Percentiles rank a stretch among this genome's conserved stretches.
Evolutionary conservation across 1,140 invertebrate genomes (phyloP).

Genomic region (Cydia amplana): DNA sequence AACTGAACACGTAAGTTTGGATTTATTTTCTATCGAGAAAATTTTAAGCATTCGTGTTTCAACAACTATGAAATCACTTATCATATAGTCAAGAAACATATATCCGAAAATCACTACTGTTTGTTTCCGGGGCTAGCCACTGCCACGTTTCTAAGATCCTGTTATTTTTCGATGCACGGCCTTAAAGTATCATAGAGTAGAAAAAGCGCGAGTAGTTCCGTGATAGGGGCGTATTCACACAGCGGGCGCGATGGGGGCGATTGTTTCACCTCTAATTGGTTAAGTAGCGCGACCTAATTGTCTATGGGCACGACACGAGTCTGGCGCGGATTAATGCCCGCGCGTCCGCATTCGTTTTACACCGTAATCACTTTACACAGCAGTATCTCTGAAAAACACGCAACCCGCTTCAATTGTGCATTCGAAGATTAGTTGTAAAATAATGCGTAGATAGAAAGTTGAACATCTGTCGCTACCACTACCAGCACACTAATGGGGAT

Average conservation of each 20-base stretch:
- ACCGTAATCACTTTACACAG: slow-evolving; percentile 17
- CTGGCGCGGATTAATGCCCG: slow-evolving; percentile 21
- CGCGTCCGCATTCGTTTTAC: slow-evolving; percentile 17
- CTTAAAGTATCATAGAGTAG: slow-evolving; percentile 70
- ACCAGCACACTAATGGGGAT: not conserved
- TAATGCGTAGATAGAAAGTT: not conserved
- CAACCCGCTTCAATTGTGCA: slow-evolving; percentile 12
- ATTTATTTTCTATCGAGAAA: too few species aligned
- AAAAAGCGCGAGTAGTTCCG: slow-evolving; percentile 57
- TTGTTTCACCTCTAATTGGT: slow-evolving; percentile 77
- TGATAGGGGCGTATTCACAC: slow-evolving; percentile 76
- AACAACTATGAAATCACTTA: too few species aligned
- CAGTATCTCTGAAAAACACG: slow-evolving; percentile 10
- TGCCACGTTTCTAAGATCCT: too few species aligned
- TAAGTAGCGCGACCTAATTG: slow-evolving; percentile 73
- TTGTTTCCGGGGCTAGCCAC: too few species aligned
- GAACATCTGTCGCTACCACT: not conserved
- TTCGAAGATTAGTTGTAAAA: slow-evolving; percentile 11
- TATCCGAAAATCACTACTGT: too few species aligned
- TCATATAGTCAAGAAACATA: too few species aligned
- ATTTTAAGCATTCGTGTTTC: too few species aligned
- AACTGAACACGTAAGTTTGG: too few species aligned
- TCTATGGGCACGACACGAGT: slow-evolving; percentile 58
- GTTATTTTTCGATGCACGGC: too few species aligned
- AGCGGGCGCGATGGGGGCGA: slow-evolving; percentile 61